These are phyloP conservation scores for Pseudopodoces humilis DNA, from an alignment of 2,113 vertebrate genomes.

Conservation along the genomic window DNA sequence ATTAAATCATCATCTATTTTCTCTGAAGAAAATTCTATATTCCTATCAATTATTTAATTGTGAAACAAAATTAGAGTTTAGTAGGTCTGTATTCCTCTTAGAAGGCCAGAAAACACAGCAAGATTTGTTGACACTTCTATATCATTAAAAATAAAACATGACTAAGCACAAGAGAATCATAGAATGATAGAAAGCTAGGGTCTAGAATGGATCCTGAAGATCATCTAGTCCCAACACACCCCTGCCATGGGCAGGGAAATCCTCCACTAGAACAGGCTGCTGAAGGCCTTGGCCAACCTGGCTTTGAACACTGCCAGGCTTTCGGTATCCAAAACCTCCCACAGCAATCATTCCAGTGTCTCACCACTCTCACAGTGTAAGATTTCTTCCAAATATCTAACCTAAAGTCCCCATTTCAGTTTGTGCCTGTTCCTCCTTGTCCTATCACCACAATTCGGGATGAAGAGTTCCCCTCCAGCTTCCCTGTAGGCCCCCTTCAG, in stretches of 20 bases:
- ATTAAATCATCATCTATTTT: background rate
- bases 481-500: background rate
- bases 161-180: background rate
- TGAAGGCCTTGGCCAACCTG: background rate
- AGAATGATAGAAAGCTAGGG: background rate
- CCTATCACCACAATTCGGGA: accelerated
- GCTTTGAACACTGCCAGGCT: background rate
- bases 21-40: background rate
- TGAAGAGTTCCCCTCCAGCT: background rate
- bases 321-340: background rate
- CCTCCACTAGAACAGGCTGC: background rate
- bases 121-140: background rate
- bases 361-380: background rate
- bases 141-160: background rate
- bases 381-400: background rate
- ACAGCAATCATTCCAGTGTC: background rate
- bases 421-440: background rate
- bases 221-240: accelerated
- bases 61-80: background rate
- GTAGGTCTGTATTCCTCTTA: background rate
- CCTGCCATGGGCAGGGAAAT: background rate
- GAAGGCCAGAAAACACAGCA: background rate
- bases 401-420: background rate
- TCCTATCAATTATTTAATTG: background rate
- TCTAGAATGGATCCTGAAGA: background rate